phyloP scores from a whole-genome alignment of 2,113 vertebrate species.

The Notothenia coriiceps region DNA sequence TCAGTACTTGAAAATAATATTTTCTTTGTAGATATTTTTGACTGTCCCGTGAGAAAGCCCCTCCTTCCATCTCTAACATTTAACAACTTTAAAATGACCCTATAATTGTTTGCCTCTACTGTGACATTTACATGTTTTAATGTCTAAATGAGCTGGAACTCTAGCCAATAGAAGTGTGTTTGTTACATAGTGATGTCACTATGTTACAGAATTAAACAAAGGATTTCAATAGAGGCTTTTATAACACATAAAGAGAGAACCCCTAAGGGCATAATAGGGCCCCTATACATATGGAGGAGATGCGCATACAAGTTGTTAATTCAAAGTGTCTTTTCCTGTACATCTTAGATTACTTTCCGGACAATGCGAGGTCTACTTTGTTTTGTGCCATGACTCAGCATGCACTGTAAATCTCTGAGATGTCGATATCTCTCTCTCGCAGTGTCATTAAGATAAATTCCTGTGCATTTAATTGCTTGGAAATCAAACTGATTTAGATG shows the following conservation, averaged over 20 bases:
- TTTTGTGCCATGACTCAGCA: slow-evolving; percentile 42
- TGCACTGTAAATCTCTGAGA: slow-evolving; percentile 43
- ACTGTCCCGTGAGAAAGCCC: background rate
- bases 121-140: no score
- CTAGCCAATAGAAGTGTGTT: no score
- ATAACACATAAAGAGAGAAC: no score
- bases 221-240: no score
- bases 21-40: background rate
- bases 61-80: no score
- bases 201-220: no score
- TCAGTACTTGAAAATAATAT: background rate
- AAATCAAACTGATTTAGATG: slow-evolving; percentile 56
- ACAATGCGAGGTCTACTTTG: slow-evolving; percentile 8
- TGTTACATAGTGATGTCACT: no score
- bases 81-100: no score
- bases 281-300: background rate
- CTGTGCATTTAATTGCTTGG: slow-evolving; percentile 55
- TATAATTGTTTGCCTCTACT: no score
- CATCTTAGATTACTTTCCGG: slow-evolving; percentile 13
- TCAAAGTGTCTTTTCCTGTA: background rate
- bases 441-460: slow-evolving; percentile 51
- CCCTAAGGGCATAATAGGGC: background rate
- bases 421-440: slow-evolving; percentile 28
- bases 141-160: no score
- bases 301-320: slow-evolving; percentile 1